phyloP scores from a whole-genome alignment of 2,797 vertebrate genomes.

The Iguana delicatissima region DNA sequence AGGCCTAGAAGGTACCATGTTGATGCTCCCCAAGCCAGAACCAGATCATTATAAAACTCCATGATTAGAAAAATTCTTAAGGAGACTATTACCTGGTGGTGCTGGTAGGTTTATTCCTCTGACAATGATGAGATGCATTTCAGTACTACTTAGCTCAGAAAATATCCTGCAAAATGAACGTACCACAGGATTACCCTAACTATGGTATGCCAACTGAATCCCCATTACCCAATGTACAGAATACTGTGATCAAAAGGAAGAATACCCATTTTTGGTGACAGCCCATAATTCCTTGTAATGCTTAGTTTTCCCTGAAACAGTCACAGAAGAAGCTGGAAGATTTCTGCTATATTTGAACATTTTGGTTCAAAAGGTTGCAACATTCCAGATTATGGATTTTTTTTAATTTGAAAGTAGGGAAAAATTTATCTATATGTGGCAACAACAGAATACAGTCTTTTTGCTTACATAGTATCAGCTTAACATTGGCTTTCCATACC shows the following conservation, averaged over 20 bases:
- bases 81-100: constrained; percentile 84
- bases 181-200: neutral
- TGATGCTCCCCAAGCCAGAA: neutral
- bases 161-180: constrained; percentile 87
- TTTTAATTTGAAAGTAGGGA: neutral
- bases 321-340: neutral
- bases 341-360: neutral
- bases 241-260: neutral
- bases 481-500: constrained; percentile 76
- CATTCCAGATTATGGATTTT: neutral
- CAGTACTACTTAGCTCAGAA: constrained; percentile 96
- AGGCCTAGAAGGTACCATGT: fast-evolving
- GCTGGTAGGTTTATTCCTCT: constrained; percentile 95
- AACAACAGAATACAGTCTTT: constrained; percentile 3
- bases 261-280: neutral
- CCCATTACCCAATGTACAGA: neutral
- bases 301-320: neutral
- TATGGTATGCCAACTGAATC: neutral
- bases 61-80: neutral
- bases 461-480: constrained; percentile 7
- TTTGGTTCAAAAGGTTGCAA: neutral
- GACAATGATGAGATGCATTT: constrained; percentile 94
- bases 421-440: neutral
- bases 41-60: constrained; percentile 8
- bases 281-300: neutral